Evolutionary conservation across 2,888 invertebrate genomes (phyloP), one percentile per base, ranked within the genome.

Genomic region (Eumacrocentrus americanus): DNA sequence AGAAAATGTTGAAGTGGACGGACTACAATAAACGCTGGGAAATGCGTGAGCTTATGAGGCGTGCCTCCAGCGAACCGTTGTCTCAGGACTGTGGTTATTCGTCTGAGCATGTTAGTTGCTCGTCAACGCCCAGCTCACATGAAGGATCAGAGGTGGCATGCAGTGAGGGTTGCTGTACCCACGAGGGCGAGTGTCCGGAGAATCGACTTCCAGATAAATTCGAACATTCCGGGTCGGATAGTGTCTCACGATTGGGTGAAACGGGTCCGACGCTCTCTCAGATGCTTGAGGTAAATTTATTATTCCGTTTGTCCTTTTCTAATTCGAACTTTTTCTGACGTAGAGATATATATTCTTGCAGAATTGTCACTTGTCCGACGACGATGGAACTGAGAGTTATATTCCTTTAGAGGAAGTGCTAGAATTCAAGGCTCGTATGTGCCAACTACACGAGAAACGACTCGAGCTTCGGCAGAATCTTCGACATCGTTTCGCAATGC

Each of bases 111-210:
- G 89, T 89, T 58, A 89, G 89, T 50, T 89, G 89, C 52, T 91
- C 91, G 18, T 93, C 93, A 68, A 84, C 90, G 62, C 88, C 90
- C 69, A 93, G 92, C 77, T 92, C 94, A 2, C 92, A 94, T 0
- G 95, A 94, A 75, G 94, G 94, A 25, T 94, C 94, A 0, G 95
- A 94, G 76, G 88, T 94, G 55, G 93, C 92, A 0, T 95, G 94
- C 81, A 92, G 91, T 0, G 95, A 95, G 76, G 91, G 91, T 40
- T 91, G 92, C 77, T 95, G 95, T 81, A 91, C 91, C 77, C 89
- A 90, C 70, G 91, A 67, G 2, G 81, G 80, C 63, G 77, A 78
- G 61, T 76, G 70, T 65, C 72, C 74, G 3, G 85, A 60, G 12
- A 60, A 29, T 50, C 23, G 44, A 51, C 34, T 55, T 59, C 51